Evolutionary conservation across 1,140 invertebrate species (phyloP).

Genomic region (Sesamia nonagrioides): DNA sequence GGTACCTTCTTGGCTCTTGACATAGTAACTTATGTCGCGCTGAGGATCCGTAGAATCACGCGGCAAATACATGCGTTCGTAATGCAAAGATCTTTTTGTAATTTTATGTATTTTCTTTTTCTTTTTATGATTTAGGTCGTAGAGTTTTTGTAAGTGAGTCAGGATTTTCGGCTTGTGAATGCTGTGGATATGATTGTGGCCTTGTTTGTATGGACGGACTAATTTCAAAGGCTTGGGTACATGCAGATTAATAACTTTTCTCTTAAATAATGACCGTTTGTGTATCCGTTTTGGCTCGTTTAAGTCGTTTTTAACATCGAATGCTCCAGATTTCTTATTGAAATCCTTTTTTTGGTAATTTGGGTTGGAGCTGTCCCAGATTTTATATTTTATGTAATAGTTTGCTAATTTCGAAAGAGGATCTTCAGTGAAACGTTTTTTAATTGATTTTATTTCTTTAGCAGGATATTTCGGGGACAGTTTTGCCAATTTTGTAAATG

Average conservation of each 20-base stretch:
- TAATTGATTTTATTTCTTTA: constrained; percentile 47
- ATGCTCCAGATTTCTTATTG: constrained; percentile 43
- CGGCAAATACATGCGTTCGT: constrained; percentile 49
- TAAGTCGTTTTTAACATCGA: constrained; percentile 63
- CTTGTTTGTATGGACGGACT: constrained; percentile 38
- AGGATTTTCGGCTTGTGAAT: constrained; percentile 45
- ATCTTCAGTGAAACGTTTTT: constrained; percentile 61
- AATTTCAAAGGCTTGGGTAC: constrained; percentile 54
- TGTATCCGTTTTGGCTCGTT: constrained; percentile 51
- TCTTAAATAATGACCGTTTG: constrained; percentile 55
- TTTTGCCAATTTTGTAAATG: not conserved
- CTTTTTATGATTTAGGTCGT: constrained; percentile 17
- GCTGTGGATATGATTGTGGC: constrained; percentile 43
- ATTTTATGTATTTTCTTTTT: constrained; percentile 26
- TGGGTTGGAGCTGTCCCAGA: constrained; percentile 65
- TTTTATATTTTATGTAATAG: constrained; percentile 75
- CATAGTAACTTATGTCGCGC: constrained; percentile 69
- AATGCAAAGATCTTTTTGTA: constrained; percentile 44
- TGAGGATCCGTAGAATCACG: constrained; percentile 57
- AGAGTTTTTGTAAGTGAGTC: not conserved
- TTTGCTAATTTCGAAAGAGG: constrained; percentile 66
- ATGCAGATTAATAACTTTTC: constrained; percentile 31
- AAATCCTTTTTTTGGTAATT: not conserved
- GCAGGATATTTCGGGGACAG: constrained; percentile 39
- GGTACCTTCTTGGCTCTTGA: constrained; percentile 64